phyloP scores from a whole-genome alignment of 2,888 invertebrate genomes.

The Azorinus chamasolen region DNA sequence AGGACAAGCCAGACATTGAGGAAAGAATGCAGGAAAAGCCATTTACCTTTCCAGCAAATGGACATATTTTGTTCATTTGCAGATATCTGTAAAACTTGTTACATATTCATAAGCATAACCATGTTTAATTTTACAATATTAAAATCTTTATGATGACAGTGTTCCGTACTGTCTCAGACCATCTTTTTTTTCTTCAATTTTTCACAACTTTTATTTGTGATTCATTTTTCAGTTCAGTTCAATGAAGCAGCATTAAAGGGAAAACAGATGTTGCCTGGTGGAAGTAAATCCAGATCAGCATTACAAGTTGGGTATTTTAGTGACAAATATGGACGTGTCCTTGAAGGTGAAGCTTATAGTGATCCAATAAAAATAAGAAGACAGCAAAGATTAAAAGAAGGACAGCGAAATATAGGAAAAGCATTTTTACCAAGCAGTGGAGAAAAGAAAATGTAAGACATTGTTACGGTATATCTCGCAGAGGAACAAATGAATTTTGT shows the following conservation, averaged over 20 bases:
- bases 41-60: no score
- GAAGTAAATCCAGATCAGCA: constrained; percentile 82
- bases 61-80: no score
- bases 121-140: no score
- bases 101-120: no score
- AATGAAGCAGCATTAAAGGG: constrained; percentile 85
- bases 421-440: constrained; percentile 85
- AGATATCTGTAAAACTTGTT: no score
- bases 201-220: no score
- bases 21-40: no score
- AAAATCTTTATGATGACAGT: no score
- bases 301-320: constrained; percentile 85
- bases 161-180: no score
- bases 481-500: no score
- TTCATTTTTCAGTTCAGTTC: constrained; percentile 78
- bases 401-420: constrained; percentile 85
- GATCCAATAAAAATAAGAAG: constrained; percentile 85
- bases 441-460: constrained; percentile 83
- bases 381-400: constrained; percentile 80
- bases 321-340: constrained; percentile 82
- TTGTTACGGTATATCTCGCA: neutral
- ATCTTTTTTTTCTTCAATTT: no score
- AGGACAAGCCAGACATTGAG: no score
- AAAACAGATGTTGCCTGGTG: constrained; percentile 85
- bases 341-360: constrained; percentile 85